These are phyloP conservation scores for Melolontha melolontha DNA, from an alignment of 2,888 invertebrate genomes.

Conservation along the genomic window DNA sequence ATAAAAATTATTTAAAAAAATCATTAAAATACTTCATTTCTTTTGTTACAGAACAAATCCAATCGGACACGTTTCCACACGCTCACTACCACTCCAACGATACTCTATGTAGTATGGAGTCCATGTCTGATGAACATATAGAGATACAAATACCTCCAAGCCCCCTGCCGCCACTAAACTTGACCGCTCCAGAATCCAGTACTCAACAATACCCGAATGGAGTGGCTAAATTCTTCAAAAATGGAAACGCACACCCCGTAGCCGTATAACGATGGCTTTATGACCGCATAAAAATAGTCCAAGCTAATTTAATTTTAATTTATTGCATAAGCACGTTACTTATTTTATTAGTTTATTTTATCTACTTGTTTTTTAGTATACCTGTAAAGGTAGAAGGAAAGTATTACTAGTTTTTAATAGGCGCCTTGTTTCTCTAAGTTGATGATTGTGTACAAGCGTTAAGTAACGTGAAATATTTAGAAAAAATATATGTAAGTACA, in stretches of 20 bases:
- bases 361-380: conserved; percentile 33
- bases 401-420: conserved; percentile 39
- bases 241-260: conserved; percentile 18
- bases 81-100: conserved; percentile 69
- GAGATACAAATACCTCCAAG: conserved; percentile 68
- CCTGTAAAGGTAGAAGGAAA: conserved; percentile 38
- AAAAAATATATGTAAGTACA: no score
- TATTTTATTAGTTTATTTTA: conserved; percentile 9
- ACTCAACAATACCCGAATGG: conserved; percentile 32
- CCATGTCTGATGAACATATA: conserved; percentile 73
- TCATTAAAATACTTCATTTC: no score
- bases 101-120: conserved; percentile 74
- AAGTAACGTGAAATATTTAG: no score
- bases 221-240: conserved; percentile 34
- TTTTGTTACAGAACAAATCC: conserved; percentile 62
- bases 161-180: conserved; percentile 64
- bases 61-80: conserved; percentile 62
- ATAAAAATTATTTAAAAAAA: no score
- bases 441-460: no score
- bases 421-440: neutral
- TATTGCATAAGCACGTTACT: conserved; percentile 24
- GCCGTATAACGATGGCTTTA: conserved; percentile 34
- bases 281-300: neutral
- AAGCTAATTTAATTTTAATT: conserved; percentile 11
- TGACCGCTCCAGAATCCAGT: conserved; percentile 62